Evolutionary conservation across 2,113 vertebrate genomes (phyloP), one percentile per base, ranked within the genome.

Genomic region (Carlito syrichta): DNA sequence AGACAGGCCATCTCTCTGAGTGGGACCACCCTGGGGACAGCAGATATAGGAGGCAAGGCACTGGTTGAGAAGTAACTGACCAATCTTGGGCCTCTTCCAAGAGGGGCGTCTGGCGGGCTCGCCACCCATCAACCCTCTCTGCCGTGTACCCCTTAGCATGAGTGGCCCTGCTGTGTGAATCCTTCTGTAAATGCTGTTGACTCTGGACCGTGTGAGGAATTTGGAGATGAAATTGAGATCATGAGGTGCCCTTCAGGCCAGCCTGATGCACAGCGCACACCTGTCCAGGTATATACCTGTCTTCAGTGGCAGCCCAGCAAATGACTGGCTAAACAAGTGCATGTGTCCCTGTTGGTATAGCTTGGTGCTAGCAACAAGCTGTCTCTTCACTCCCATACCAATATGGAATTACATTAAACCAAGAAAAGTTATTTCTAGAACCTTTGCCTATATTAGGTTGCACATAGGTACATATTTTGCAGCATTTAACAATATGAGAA

Each of bases 391-490:
- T 32, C 96, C 94, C 85, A 17, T 54, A 63, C 95, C 45, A 95
- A 97, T 20, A 54, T 95, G 76, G 68, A 3, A 38, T 97, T 95
- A 96, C 96, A 88, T 97, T 97, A 95, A 98, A 92, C 92, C 96
- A 77, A 97, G 97, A 94, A 96, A 97, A 95, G n/a, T n/a, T n/a
- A n/a, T n/a, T n/a, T n/a, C n/a, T n/a, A n/a, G n/a, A n/a, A n/a
- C n/a, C n/a, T n/a, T n/a, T 98, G 97, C 98, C 98, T 99, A 98
- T 98, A 98, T 98, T 98, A 98, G 98, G 98, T 98, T 96, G 81
- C 94, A 95, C 68, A 62, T 78, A 93, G 96, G 93, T 98, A 90
- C 95, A 95, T 95, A 97, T 97, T 97, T 98, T 98, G 91, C 95
- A 97, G 92, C 98, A 97, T 97, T 98, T 96, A 94, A 58, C 95